Base-by-base conservation (phyloP, 2,797 vertebrate genomes). In the Chromobotia macracanthus region DNA sequence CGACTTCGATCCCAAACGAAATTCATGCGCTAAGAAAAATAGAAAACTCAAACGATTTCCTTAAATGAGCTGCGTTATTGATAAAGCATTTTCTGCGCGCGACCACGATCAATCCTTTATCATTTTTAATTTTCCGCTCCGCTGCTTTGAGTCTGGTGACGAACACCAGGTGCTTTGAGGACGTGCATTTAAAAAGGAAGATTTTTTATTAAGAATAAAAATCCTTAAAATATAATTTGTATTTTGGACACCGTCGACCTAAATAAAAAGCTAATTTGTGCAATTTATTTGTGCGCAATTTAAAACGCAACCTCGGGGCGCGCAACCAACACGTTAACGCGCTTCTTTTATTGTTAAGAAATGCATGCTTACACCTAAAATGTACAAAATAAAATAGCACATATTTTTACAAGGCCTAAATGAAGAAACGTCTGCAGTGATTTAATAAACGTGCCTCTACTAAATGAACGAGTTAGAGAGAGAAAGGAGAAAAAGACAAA, bases 101-200 rank as follows among this genome's bases (percentile, higher is more conserved):
- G 55, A 28, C 41, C 56, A 35, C 13, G 68, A 80, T 84, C 80
- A 84, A 80, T 82, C 55, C 44, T 71, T 72, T 76, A 77, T 84
- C 64, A 82, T 84, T 79, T 82, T 77, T 84, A 82, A 84, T 84
- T 84, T 84, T 74, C 48, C 77, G 83, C 80, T 65, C 63, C 63
- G 65, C 73, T 82, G 80, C 69, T 23, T 69, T 18, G 60, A 72
- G 75, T 63, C 61, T 15, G 60, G 77, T 53, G 71, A 61, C 46
- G 28, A 75, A 80, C 64, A 80, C 64, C 72, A 41, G 79, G 64
- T 55, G 72, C 55, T 61, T 51, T 55, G 53, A 51, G 61, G n/a
- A 75, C 16, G 53, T 61, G 61, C 8, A n/a, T n/a, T 51, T 10
- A 69, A 67, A 77, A 35, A 44, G 7, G n/a, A 64, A 46, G 61